These are phyloP conservation scores for Polypedilum vanderplanki DNA, from an alignment of 1,140 invertebrate genomes.

Conservation along the genomic window DNA sequence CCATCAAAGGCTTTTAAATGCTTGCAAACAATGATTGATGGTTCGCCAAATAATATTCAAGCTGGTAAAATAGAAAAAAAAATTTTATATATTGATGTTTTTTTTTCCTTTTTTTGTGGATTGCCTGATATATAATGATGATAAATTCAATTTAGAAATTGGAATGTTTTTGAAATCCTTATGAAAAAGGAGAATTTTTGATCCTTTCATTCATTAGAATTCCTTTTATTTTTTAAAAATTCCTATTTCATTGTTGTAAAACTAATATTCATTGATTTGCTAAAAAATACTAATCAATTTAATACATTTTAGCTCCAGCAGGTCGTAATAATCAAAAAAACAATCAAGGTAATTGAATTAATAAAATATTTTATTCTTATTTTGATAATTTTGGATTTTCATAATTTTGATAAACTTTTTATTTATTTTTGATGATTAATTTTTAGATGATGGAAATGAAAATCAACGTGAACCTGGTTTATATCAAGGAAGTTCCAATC, in stretches of 20 bases:
- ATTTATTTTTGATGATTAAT: not conserved
- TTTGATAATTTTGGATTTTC: too few species aligned
- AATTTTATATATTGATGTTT: conserved; percentile 35
- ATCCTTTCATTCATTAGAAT: too few species aligned
- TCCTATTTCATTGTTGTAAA: too few species aligned
- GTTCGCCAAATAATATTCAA: conserved; percentile 31
- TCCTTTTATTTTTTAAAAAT: too few species aligned
- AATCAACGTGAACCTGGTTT: conserved; percentile 58
- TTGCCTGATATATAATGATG: conserved; percentile 32
- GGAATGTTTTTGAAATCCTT: too few species aligned
- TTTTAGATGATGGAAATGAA: conserved; percentile 51
- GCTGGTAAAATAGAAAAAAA: conserved; percentile 34
- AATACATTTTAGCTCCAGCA: conserved; percentile 36
- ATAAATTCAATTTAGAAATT: too few species aligned
- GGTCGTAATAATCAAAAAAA: conserved; percentile 35
- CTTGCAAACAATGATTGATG: conserved; percentile 55
- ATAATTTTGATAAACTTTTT: too few species aligned
- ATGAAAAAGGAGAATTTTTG: too few species aligned
- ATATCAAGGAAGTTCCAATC: conserved; percentile 76
- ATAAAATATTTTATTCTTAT: not conserved
- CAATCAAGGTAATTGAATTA: not conserved
- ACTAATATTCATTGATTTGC: too few species aligned
- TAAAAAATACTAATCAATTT: conserved; percentile 32
- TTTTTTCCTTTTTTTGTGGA: conserved; percentile 33
- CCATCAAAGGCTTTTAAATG: conserved; percentile 63